Percentiles rank a stretch among this genome's conserved stretches.
phyloP scores from a whole-genome alignment of 2,888 invertebrate species.

The Lasioglossum vierecki region DNA sequence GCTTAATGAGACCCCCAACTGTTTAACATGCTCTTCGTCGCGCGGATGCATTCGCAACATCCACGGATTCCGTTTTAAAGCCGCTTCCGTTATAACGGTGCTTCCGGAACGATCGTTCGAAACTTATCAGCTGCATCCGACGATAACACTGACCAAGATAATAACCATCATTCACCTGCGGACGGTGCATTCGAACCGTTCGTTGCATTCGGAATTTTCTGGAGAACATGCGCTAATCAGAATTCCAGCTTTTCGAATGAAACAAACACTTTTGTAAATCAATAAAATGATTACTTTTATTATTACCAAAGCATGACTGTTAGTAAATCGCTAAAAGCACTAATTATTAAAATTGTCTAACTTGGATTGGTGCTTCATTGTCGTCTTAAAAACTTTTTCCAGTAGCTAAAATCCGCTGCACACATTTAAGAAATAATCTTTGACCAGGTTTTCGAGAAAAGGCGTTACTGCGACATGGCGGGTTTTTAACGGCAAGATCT shows the following conservation, averaged over 20 bases:
- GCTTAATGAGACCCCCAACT: conserved; percentile 72
- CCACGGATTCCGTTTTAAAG: conserved; percentile 22
- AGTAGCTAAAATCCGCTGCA: no score
- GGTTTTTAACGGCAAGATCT: background rate
- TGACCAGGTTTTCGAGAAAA: background rate
- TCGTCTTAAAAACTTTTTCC: no score
- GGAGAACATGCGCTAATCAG: background rate
- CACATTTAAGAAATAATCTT: no score
- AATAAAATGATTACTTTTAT: no score
- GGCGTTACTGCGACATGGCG: background rate
- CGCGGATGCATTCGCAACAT: conserved; percentile 52
- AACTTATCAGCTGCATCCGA: background rate
- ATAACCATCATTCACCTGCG: background rate
- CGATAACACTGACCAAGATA: background rate
- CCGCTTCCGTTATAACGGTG: conserved; percentile 65
- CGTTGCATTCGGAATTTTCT: background rate
- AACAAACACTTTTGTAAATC: no score
- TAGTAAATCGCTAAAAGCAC: no score
- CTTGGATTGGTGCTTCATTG: no score
- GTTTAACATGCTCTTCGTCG: conserved; percentile 69
- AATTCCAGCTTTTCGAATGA: background rate
- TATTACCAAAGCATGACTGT: no score
- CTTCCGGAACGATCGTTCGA: background rate
- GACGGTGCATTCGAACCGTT: background rate
- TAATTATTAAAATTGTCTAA: no score